Base-by-base conservation (phyloP, 1,140 invertebrate species). In the Platyura marginata region DNA sequence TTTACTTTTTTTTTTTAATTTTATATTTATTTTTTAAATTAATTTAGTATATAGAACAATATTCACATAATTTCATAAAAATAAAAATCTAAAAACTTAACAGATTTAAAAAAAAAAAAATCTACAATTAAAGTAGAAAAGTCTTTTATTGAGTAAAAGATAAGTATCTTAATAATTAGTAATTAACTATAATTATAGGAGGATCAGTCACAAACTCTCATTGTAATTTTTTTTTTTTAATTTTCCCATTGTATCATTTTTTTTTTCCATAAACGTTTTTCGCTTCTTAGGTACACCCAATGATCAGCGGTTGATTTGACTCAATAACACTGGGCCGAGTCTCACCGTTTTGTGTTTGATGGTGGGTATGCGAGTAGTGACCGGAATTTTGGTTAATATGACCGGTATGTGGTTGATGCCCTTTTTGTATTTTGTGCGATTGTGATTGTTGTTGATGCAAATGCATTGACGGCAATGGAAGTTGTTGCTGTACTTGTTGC, bases 271-370 rank as follows among this genome's bases (percentile, higher is more conserved):
- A 6, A 16, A 37, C 6, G 6, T 19, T 6, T 15, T 19, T 6
- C 11, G 37, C 11, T 13, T 19, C 48, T 44, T 84, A 87, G 63
- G 81, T 86, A 66, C 83, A 87, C 66, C 86, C 81, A 51, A 87
- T 86, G 50, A 86, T 83, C 64, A 85, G 81, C 21, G 81, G 81
- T 57, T 85, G 81, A 48, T 72, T 84, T 33, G 80, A 82, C 63
- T 86, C 81, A 59, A 87, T 87, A 40, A 85, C 81, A 51, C 75
- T 81, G 23, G 81, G 80, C 29, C 81, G 66, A 22, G 74, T 73
- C 52, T 81, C 79, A 46, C 72, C 72, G 25, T 69, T 49, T 47
- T 67, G 67, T 47, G 67, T 63, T 20, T 66, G 53, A 1, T 64
- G 61, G 54, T 62, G 64, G 16, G 48, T 45, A 35, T 53, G 57